Conservation (phyloP, 2,113 vertebrate species). For the Corapipo altera region DNA sequence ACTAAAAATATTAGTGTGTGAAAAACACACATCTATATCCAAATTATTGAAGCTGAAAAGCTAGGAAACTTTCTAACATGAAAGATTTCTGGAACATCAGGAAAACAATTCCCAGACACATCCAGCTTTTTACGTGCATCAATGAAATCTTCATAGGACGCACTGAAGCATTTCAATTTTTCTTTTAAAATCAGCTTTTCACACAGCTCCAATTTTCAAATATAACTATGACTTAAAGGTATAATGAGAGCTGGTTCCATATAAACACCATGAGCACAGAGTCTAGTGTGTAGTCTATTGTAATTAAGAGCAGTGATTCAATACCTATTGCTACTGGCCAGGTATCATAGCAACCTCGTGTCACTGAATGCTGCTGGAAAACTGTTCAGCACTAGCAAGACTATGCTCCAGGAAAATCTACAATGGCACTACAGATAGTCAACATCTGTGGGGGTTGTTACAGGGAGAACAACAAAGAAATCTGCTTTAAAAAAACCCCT, state of each 20-base stretch:
- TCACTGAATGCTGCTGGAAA: slow-evolving; percentile 53
- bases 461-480: slow-evolving; percentile 61
- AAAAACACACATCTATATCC: not conserved
- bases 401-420: slow-evolving; percentile 51
- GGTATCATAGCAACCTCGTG: slow-evolving; percentile 72
- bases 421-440: slow-evolving; percentile 46
- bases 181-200: not conserved
- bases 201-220: slow-evolving; percentile 3
- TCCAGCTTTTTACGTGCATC: not conserved
- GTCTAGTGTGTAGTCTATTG: not conserved
- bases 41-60: not conserved
- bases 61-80: not conserved
- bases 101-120: not conserved
- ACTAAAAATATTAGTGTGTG: not conserved
- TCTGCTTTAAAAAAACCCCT: not conserved
- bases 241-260: not conserved
- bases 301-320: slow-evolving; percentile 68
- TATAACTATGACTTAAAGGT: not conserved
- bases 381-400: slow-evolving; percentile 59
- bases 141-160: not conserved
- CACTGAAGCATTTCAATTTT: not conserved
- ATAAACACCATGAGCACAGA: not conserved
- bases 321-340: slow-evolving; percentile 56
- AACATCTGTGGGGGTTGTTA: slow-evolving; percentile 62
- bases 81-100: not conserved